A percentile compares a stretch with the other conserved stretches of the same genome.
Evolutionary conservation across 2,797 vertebrate genomes (phyloP).

Genomic region (Gallinago stenura): DNA sequence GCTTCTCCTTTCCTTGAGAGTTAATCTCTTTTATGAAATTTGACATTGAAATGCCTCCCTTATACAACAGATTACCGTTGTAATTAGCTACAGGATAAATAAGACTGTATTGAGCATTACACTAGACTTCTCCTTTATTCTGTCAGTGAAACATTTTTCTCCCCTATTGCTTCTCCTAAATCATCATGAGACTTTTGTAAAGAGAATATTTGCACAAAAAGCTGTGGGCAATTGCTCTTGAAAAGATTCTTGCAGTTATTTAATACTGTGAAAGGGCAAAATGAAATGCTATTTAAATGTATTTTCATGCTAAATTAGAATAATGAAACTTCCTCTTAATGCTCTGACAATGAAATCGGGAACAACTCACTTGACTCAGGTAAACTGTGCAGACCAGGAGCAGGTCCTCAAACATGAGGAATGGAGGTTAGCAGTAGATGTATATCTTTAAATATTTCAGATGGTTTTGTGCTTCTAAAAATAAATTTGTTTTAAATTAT

Average conservation of each 20-base stretch:
- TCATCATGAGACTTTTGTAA: constrained; percentile 37
- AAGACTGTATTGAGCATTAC: constrained; percentile 15
- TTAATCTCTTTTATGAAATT: constrained; percentile 52
- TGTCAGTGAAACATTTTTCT: constrained; percentile 19
- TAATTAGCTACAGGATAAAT: constrained; percentile 67
- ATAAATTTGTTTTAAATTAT: neutral
- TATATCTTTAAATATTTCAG: neutral
- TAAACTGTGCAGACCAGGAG: neutral
- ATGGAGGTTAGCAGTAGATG: neutral
- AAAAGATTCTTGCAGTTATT: constrained; percentile 42
- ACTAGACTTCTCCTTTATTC: constrained; percentile 36
- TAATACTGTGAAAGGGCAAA: constrained; percentile 64
- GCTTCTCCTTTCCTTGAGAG: neutral
- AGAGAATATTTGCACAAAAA: constrained; percentile 43
- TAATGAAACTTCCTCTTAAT: constrained; percentile 7
- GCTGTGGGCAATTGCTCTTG: constrained; percentile 55
- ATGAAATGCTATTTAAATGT: constrained; percentile 72
- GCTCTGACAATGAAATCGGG: constrained; percentile 17
- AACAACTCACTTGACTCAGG: constrained; percentile 62
- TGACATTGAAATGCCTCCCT: constrained; percentile 45
- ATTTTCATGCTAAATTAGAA: constrained; percentile 60
- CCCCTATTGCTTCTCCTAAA: constrained; percentile 15
- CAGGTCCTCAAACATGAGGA: neutral
- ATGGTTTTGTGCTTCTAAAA: neutral
- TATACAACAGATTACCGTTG: constrained; percentile 16